Base-by-base conservation (phyloP, 2,888 invertebrate species). In the Lasioglossum malachurum region DNA sequence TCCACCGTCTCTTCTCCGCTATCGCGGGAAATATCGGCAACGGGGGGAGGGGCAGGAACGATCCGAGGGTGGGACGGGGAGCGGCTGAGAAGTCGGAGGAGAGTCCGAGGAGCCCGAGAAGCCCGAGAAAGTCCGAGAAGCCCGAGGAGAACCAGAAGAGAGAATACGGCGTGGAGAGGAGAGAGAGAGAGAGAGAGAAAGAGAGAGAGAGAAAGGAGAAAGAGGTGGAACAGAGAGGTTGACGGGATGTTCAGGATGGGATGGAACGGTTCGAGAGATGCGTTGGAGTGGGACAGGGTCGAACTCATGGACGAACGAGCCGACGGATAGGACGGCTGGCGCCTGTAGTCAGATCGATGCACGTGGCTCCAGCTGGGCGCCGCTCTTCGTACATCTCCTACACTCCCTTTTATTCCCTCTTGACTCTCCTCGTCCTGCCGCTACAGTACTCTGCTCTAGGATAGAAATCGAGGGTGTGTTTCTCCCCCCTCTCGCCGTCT, bases 301-400 rank as follows among this genome's bases (percentile, higher is more conserved):
- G 95, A 95, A 94, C 94, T 94, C 94, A 95, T 94, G 94, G 95
- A 94, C 94, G 94, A 94, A 94, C 94, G 94, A 94, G 94, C 94
- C 95, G 94, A 95, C 95, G 94, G 94, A 95, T 95, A 95, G 95
- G 95, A 94, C 93, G 94, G 93, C 95, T 95, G 95, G 95, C 95
- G 95, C 95, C 95, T 95, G 92, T 94, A 93, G 93, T 95, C 95
- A 95, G 95, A 95, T 95, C 95, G 95, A 95, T 95, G 95, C 95
- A 95, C 94, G 93, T 94, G 95, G 95, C 95, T 95, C 95, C 95
- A 95, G 94, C 94, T 94, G 94, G 95, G 95, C 95, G 95, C 95
- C 95, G 95, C 94, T 95, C 94, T 94, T 93, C 93, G 93, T 94
- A 94, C 94, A 94, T 94, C 94, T 95, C 94, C 93, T 93, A 92